Evolutionary conservation across 2,113 vertebrate genomes (phyloP).

Genomic region (Centropus bengalensis): DNA sequence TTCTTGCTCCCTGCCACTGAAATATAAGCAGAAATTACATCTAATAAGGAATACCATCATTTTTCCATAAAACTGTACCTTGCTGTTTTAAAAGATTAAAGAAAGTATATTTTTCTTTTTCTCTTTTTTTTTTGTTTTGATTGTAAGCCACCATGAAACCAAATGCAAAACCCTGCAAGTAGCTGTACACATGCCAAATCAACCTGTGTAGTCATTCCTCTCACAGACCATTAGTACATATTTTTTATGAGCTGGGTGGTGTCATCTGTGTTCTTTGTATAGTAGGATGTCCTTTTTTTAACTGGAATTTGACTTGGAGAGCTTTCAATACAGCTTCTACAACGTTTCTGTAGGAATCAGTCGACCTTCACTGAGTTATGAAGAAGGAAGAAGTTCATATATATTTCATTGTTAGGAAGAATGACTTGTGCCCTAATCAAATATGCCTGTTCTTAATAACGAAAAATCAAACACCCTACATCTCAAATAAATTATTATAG

Average conservation of each 20-base stretch:
- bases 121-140: background rate
- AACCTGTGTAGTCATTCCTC: background rate
- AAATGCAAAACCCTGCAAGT: background rate
- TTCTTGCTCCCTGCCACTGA: background rate
- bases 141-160: background rate
- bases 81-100: background rate
- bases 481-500: background rate
- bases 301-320: slow-evolving; percentile 25
- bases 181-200: background rate
- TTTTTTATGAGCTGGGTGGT: background rate
- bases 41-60: background rate
- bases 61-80: background rate
- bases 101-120: background rate
- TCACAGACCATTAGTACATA: background rate
- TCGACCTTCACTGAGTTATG: background rate
- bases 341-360: slow-evolving; percentile 25
- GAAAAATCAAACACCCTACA: background rate
- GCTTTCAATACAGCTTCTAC: background rate
- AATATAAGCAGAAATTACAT: background rate
- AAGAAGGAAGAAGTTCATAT: background rate
- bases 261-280: background rate
- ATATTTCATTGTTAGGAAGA: slow-evolving; percentile 7
- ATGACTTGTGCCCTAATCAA: background rate
- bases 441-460: background rate
- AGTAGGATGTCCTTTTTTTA: background rate